Conservation (phyloP, 2,888 invertebrate species). For the Parthenolecanium corni region DNA sequence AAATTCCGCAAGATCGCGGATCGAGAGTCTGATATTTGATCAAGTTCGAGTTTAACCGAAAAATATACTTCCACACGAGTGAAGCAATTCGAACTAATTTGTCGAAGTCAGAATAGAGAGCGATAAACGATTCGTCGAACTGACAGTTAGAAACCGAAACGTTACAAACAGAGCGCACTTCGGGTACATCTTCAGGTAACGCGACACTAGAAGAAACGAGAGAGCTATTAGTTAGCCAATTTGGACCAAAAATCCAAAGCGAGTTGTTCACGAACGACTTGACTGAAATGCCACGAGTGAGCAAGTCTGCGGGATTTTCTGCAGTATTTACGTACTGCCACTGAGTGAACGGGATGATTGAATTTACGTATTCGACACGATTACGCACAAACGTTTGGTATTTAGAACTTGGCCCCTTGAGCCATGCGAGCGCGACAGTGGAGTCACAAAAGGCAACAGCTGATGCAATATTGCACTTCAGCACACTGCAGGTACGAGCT, state of each 20-base stretch:
- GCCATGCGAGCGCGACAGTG: background rate
- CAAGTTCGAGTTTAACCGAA: slow-evolving; percentile 34
- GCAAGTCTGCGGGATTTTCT: slow-evolving; percentile 10
- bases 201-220: background rate
- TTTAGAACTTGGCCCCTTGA: background rate
- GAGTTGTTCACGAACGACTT: background rate
- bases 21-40: slow-evolving; percentile 34
- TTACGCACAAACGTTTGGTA: slow-evolving; percentile 8
- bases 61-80: no score
- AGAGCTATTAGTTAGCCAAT: background rate
- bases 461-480: background rate
- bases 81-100: background rate
- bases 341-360: background rate
- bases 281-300: background rate
- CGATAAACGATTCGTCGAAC: background rate
- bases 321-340: slow-evolving; percentile 13
- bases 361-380: background rate
- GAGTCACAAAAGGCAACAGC: slow-evolving; percentile 1
- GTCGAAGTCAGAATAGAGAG: background rate
- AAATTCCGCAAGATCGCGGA: slow-evolving; percentile 32
- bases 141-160: background rate
- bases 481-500: background rate
- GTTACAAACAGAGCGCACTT: background rate
- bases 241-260: slow-evolving; percentile 2
- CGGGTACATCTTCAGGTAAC: background rate